Percentiles rank a stretch among this genome's conserved stretches.
Conservation (phyloP, 2,888 invertebrate species). For the Dynastes grantii region DNA sequence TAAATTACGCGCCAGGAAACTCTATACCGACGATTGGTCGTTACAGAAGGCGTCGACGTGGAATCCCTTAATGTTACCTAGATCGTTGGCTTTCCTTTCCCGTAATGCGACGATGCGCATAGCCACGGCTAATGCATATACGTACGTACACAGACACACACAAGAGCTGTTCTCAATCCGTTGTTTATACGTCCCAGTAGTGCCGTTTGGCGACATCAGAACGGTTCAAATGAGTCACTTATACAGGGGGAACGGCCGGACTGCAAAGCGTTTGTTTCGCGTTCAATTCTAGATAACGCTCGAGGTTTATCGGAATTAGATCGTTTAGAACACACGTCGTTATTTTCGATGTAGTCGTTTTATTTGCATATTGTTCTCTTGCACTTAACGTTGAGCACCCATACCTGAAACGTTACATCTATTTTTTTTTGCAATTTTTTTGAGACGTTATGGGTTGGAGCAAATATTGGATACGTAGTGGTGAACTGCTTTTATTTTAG, state of each 20-base stretch:
- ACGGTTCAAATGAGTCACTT: constrained; percentile 37
- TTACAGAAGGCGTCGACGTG: too few species aligned
- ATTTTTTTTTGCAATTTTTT: not conserved
- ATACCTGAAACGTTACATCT: not conserved
- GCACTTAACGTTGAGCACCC: constrained; percentile 5
- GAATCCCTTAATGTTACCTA: constrained; percentile 11
- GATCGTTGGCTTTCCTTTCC: not conserved
- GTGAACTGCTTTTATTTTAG: too few species aligned
- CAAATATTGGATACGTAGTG: too few species aligned
- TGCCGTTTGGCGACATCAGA: constrained; percentile 36
- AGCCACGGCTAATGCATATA: constrained; percentile 30
- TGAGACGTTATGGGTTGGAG: too few species aligned
- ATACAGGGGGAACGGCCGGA: not conserved
- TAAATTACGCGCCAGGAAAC: too few species aligned
- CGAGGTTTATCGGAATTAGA: constrained; percentile 39
- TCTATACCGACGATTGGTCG: too few species aligned
- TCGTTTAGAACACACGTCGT: constrained; percentile 27
- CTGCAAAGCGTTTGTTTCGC: constrained; percentile 5
- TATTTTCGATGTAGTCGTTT: constrained; percentile 25
- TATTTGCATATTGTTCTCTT: constrained; percentile 34
- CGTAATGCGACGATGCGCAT: constrained; percentile 3
- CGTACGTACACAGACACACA: not conserved
- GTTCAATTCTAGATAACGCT: constrained; percentile 41
- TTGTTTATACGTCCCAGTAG: constrained; percentile 40
- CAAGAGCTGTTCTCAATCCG: constrained; percentile 3